These are phyloP conservation scores for Florisuga fusca DNA, from an alignment of 2,797 vertebrate genomes.

Conservation along the genomic window DNA sequence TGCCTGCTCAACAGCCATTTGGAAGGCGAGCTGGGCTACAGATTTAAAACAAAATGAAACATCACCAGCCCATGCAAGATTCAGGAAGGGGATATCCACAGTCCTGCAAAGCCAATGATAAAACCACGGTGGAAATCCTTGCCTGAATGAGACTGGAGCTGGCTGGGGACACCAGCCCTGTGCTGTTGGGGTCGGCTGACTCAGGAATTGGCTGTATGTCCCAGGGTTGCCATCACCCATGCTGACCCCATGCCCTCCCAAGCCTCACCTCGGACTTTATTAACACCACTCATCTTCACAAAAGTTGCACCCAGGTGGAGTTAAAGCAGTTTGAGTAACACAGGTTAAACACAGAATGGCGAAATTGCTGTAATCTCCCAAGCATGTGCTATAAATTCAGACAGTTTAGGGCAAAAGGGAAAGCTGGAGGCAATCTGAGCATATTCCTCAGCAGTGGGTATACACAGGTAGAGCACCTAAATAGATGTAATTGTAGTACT, in stretches of 20 bases:
- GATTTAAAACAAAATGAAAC: not conserved
- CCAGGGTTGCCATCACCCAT: not conserved
- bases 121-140: not conserved
- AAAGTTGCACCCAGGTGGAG: not conserved
- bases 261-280: not conserved
- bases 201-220: not conserved
- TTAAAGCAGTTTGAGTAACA: not conserved
- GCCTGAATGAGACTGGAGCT: not conserved
- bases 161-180: not conserved
- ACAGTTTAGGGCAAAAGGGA: not conserved
- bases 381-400: not conserved
- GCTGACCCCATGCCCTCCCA: not conserved
- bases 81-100: not conserved
- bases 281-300: not conserved
- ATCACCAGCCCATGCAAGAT: not conserved
- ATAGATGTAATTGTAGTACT: not conserved
- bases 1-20: not conserved
- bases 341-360: not conserved
- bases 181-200: not conserved
- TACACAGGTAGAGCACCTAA: not conserved
- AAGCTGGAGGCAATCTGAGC: not conserved
- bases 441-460: not conserved
- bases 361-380: not conserved
- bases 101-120: fast-evolving
- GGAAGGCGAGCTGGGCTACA: not conserved